Base-by-base conservation (phyloP, 2,797 vertebrate genomes). In the Urophycis tenuis region DNA sequence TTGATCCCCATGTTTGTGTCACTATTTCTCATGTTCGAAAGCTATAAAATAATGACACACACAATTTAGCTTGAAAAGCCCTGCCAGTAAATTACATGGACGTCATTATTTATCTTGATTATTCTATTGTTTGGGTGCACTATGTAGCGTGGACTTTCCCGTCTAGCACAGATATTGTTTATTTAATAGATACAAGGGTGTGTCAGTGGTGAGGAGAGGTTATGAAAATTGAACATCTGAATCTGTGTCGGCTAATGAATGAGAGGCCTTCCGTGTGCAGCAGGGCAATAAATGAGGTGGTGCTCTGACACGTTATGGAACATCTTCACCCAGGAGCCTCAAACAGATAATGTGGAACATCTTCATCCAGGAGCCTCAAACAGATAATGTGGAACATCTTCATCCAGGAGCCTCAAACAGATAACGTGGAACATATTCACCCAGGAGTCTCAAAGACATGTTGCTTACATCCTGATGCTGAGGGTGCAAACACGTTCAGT, bases 1-100 rank as follows among this genome's bases (percentile, higher is more conserved):
- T 53, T 22, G 45, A 53, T 45, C 45, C 45, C 45, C 7, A 53
- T 53, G 45, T 19, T 22, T 22, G 19, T 53, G 45, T 12, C 45
- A 53, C 4, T 22, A 22, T 53, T 53, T 69, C 7, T 69, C 11
- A 25, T 69, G n/a, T 11, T 30, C 7, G 14, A 69, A 69, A 69
- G 64, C 25, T 5, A 25, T 69, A 69, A 69, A 29, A 69, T 30
- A 69, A 69, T 6, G 5, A 31, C 29, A 71, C 31, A 71, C 31
- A 30, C 12, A 32, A 17, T 71, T 33, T 71, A 32, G 17, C 41
- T 45, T 45, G 15, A 53, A 71, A 71, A 25, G 29, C 70, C 75
- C 33, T 76, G 81, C 0, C 11, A 76, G 73, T 22, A 84, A 84
- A 87, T 86, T 83, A 79, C 71, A 72, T 11, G 49, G 60, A 69